phyloP scores from a whole-genome alignment of 2,797 vertebrate genomes.

The Esox lucius region DNA sequence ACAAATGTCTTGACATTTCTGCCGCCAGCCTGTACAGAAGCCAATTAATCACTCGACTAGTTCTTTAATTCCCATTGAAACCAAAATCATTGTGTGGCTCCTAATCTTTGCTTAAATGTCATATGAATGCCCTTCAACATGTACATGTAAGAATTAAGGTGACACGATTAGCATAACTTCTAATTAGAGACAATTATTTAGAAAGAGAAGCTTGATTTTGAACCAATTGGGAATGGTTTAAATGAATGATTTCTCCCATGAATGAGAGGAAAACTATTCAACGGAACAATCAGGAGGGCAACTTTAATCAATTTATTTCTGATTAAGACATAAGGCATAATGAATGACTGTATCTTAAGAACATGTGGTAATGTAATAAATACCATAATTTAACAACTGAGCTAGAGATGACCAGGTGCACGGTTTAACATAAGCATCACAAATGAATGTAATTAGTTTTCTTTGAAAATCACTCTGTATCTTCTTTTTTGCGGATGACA shows the following conservation, averaged over 20 bases:
- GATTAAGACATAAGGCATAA: slow-evolving; percentile 27
- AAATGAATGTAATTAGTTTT: background rate
- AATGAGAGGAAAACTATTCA: slow-evolving; percentile 28
- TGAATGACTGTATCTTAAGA: background rate
- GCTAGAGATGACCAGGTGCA: background rate
- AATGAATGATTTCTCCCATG: slow-evolving; percentile 32
- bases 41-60: slow-evolving; percentile 2
- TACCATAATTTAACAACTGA: no score
- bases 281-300: slow-evolving; percentile 33
- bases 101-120: slow-evolving; percentile 12
- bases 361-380: no score
- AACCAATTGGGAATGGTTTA: slow-evolving; percentile 10
- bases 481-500: background rate
- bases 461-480: background rate
- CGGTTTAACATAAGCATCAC: background rate
- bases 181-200: slow-evolving; percentile 32
- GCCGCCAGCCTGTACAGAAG: background rate
- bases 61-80: slow-evolving; percentile 9
- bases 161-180: slow-evolving; percentile 28
- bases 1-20: slow-evolving; percentile 17
- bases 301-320: slow-evolving; percentile 37
- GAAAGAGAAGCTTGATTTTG: slow-evolving; percentile 18
- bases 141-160: slow-evolving; percentile 11
- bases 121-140: slow-evolving; percentile 18
- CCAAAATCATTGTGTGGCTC: background rate